These are phyloP conservation scores for Drosophila triauraria DNA, from an alignment of 1,140 invertebrate genomes.

Conservation along the genomic window DNA sequence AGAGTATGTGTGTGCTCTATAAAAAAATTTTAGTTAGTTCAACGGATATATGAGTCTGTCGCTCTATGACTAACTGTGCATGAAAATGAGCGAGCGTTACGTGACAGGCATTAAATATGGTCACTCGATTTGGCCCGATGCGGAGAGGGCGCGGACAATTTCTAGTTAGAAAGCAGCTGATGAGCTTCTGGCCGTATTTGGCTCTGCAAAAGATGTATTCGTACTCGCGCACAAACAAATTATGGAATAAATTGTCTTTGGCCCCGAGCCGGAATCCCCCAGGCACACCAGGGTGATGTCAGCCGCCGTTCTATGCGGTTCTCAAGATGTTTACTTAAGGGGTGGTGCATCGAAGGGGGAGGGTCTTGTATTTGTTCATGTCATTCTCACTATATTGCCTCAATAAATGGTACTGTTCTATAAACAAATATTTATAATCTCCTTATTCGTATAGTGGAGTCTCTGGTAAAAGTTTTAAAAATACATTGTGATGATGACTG, in stretches of 20 bases:
- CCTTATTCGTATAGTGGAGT: constrained; percentile 1
- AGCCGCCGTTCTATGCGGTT: constrained; percentile 20
- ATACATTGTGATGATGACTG: constrained; percentile 12
- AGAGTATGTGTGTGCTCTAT: constrained; percentile 19
- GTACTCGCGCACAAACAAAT: constrained; percentile 31
- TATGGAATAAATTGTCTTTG: constrained; percentile 49
- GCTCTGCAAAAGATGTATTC: constrained; percentile 30
- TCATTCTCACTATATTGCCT: neutral
- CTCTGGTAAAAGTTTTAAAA: neutral
- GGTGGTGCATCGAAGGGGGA: constrained; percentile 2
- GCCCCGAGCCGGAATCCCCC: constrained; percentile 5
- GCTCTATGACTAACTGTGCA: constrained; percentile 72
- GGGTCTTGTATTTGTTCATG: no score
- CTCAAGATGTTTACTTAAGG: constrained; percentile 1
- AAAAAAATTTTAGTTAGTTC: constrained; percentile 36
- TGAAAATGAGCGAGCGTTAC: constrained; percentile 68
- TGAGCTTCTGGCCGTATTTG: constrained; percentile 70
- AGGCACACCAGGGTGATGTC: constrained; percentile 37
- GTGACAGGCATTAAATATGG: constrained; percentile 70
- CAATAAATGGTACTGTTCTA: neutral
- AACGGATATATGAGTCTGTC: constrained; percentile 23
- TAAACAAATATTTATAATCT: neutral
- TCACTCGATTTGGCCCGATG: constrained; percentile 23
- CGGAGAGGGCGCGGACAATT: constrained; percentile 5
- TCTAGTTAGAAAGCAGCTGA: constrained; percentile 72